phyloP scores from a whole-genome alignment of 1,140 invertebrate genomes.

The Halyomorpha halys region DNA sequence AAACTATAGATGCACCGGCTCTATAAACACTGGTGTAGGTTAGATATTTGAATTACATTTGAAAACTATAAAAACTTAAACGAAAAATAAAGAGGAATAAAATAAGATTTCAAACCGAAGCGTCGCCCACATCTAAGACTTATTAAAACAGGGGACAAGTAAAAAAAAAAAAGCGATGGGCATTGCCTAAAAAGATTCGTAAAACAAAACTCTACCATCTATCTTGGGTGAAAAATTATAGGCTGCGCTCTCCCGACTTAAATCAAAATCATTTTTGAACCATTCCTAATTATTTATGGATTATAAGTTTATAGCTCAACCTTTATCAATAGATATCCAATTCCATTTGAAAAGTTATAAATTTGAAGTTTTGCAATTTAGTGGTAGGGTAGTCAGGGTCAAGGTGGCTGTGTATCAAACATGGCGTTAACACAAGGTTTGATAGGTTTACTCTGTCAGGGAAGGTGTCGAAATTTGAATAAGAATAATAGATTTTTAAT shows the following conservation, averaged over 20 bases:
- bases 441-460: too few species aligned
- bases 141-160: conserved; percentile 16
- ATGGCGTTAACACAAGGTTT: background rate
- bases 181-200: conserved; percentile 18
- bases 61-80: conserved; percentile 2
- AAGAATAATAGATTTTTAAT: too few species aligned
- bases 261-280: background rate
- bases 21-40: conserved; percentile 7
- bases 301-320: background rate
- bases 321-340: too few species aligned
- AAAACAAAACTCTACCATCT: conserved; percentile 16
- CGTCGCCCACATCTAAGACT: conserved; percentile 18
- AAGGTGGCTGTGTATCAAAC: conserved; percentile 15
- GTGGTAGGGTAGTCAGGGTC: conserved; percentile 6
- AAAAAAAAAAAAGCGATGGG: conserved; percentile 15
- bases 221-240: conserved; percentile 14
- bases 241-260: background rate
- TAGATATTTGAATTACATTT: conserved; percentile 1
- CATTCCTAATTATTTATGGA: background rate
- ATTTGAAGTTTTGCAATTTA: conserved; percentile 12
- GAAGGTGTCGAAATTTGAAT: too few species aligned
- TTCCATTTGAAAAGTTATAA: background rate
- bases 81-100: background rate
- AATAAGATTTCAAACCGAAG: background rate
- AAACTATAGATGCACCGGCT: conserved; percentile 13